Evolutionary conservation across 2,113 vertebrate species (phyloP).

Genomic region (Entelurus aequoreus): DNA sequence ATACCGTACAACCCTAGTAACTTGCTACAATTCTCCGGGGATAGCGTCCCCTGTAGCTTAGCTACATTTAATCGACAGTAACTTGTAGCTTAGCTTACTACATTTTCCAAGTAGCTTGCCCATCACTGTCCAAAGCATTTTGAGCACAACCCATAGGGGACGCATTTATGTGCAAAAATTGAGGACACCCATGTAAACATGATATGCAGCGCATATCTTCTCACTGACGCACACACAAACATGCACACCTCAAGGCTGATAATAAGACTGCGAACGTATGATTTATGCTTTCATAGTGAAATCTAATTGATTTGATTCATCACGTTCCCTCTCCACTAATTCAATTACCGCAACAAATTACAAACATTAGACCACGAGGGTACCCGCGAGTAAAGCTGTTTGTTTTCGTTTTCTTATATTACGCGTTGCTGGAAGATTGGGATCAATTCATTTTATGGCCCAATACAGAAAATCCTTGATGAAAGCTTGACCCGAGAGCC

Average conservation of each 20-base stretch:
- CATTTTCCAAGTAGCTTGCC: no score
- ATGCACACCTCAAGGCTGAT: conserved; percentile 45
- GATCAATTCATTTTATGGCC: conserved; percentile 49
- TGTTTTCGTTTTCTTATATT: conserved; percentile 39
- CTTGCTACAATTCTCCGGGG: no score
- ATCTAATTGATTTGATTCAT: conserved; percentile 70
- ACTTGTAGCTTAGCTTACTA: no score
- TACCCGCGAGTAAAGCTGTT: conserved; percentile 30
- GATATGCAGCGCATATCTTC: background rate
- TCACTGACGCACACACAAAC: conserved; percentile 15
- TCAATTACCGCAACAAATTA: conserved; percentile 67
- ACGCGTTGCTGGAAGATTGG: conserved; percentile 29
- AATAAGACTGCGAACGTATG: conserved; percentile 52
- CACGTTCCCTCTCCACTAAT: conserved; percentile 65
- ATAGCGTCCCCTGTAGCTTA: no score
- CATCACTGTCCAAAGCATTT: no score
- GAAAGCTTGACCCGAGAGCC: background rate
- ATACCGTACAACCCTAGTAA: no score
- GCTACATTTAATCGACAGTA: no score
- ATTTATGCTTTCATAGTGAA: conserved; percentile 61
- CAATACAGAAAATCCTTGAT: conserved; percentile 9
- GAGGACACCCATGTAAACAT: no score
- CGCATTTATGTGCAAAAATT: no score
- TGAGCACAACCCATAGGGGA: no score
- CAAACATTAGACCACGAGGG: conserved; percentile 54